phyloP scores from a whole-genome alignment of 2,113 vertebrate genomes.

The Dolichallabes microphthalmus region DNA sequence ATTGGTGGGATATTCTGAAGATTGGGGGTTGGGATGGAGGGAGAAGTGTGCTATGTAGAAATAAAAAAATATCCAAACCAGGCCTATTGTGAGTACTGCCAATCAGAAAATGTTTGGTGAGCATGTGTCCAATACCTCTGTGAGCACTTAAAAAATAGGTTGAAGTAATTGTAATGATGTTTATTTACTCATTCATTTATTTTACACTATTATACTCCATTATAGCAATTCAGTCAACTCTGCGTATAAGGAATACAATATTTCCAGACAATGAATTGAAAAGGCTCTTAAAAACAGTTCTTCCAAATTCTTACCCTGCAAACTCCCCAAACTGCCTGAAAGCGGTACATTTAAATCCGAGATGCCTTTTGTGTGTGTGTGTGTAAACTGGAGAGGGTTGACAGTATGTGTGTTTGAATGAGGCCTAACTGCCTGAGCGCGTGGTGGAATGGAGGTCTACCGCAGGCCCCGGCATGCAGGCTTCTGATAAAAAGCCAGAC shows the following conservation, averaged over 20 bases:
- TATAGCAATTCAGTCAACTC: neutral
- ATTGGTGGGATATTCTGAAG: neutral
- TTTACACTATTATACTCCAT: neutral
- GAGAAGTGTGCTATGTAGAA: no score
- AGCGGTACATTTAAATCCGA: constrained; percentile 1
- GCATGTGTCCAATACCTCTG: neutral
- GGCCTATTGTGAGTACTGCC: neutral
- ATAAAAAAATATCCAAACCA: neutral
- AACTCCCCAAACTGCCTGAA: no score
- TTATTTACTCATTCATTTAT: neutral
- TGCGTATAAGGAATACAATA: neutral
- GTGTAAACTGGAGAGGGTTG: constrained; percentile 30
- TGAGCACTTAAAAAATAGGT: neutral
- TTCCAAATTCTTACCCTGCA: neutral
- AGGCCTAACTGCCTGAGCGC: constrained; percentile 50
- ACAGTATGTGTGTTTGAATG: constrained; percentile 27
- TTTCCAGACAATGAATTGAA: neutral
- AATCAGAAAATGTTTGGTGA: no score
- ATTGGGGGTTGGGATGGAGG: neutral
- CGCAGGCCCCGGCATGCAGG: constrained; percentile 53
- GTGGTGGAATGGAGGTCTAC: constrained; percentile 46
- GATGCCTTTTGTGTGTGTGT: neutral
- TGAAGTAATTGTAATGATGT: neutral
- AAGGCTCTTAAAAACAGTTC: neutral
- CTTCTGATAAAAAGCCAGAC: constrained; percentile 64